These are phyloP conservation scores for Gadus macrocephalus DNA, from an alignment of 2,113 vertebrate species.

Conservation along the genomic window DNA sequence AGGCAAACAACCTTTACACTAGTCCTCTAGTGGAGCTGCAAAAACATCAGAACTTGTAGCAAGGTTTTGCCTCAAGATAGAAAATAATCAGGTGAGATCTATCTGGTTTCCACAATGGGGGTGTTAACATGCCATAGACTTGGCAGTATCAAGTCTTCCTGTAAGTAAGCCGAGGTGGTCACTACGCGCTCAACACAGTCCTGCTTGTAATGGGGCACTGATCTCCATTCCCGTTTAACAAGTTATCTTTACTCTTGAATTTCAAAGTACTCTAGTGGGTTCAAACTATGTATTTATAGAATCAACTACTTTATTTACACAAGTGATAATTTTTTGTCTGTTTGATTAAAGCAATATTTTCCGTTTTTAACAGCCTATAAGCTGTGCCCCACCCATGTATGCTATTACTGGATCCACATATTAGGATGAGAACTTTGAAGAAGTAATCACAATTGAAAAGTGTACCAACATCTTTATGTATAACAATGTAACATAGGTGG, in stretches of 20 bases:
- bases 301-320: constrained; percentile 6
- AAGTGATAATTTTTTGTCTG: constrained; percentile 19
- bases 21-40: no score
- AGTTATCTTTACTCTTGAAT: constrained; percentile 13
- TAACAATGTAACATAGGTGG: background rate
- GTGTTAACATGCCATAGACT: background rate
- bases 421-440: constrained; percentile 34
- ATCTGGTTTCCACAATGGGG: background rate
- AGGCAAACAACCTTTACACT: no score
- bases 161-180: constrained; percentile 1
- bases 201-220: background rate
- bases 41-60: no score
- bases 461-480: background rate
- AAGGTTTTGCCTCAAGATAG: background rate
- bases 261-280: background rate
- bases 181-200: background rate
- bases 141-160: background rate
- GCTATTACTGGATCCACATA: constrained; percentile 26
- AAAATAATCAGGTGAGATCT: background rate
- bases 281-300: constrained; percentile 26
- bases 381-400: constrained; percentile 49
- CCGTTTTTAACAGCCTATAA: constrained; percentile 27
- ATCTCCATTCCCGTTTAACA: constrained; percentile 18
- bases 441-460: background rate
- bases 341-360: constrained; percentile 32